phyloP scores from a whole-genome alignment of 23 tunicate species.

The Trididemnum clinides region DNA sequence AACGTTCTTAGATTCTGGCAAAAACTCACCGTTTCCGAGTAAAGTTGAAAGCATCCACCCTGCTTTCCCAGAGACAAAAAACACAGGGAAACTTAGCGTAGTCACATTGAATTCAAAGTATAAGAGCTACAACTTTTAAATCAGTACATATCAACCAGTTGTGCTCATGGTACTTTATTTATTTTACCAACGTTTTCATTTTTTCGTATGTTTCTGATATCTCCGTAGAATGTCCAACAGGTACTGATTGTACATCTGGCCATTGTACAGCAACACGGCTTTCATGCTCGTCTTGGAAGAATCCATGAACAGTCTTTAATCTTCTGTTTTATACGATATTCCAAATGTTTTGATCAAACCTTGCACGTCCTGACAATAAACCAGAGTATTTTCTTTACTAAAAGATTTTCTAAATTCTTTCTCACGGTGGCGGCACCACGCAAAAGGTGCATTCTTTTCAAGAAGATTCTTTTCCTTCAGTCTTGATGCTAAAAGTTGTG shows the following conservation, averaged over 20 bases:
- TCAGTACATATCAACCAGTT: constrained; percentile 30
- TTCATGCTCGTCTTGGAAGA: constrained; percentile 19
- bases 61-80: not conserved
- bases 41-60: not conserved
- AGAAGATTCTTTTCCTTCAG: constrained; percentile 16
- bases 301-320: constrained; percentile 4
- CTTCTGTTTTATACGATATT: constrained; percentile 1
- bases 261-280: constrained; percentile 32
- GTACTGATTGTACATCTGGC: constrained; percentile 6
- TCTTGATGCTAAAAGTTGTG: not conserved
- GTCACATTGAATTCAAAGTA: constrained; percentile 23
- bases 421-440: constrained; percentile 1
- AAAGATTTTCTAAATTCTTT: not conserved
- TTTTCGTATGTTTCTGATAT: constrained; percentile 1
- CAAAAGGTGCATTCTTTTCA: constrained; percentile 6
- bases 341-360: constrained; percentile 11
- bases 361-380: constrained; percentile 2
- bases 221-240: constrained; percentile 2
- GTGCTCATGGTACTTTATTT: constrained; percentile 3
- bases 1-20: constrained; percentile 6
- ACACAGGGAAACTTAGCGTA: constrained; percentile 9
- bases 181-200: constrained; percentile 15
- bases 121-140: constrained; percentile 14
- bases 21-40: not conserved
- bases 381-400: not conserved